Evolutionary conservation across 2,797 vertebrate species (phyloP).

Genomic region (Scleropages formosus): DNA sequence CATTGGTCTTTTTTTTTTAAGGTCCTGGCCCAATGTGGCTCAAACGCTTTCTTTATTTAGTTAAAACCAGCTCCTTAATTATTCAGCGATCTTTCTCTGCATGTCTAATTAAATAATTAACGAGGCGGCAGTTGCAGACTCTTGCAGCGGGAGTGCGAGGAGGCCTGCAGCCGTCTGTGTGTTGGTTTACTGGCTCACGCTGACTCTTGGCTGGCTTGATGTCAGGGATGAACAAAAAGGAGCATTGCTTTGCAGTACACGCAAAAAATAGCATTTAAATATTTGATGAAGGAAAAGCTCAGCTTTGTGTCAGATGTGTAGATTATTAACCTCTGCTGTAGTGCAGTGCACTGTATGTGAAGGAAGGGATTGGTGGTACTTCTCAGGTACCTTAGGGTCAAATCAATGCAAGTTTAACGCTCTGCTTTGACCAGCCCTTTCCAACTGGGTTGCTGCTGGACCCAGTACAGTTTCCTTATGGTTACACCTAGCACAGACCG

Average conservation of each 20-base stretch:
- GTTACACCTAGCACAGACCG: too few species aligned
- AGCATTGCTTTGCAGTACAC: not conserved
- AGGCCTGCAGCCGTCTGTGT: not conserved
- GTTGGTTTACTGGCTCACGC: not conserved
- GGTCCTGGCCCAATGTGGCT: not conserved
- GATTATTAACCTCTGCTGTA: not conserved
- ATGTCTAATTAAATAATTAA: slow-evolving; percentile 27
- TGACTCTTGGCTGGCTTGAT: not conserved
- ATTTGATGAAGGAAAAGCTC: not conserved
- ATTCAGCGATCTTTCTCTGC: slow-evolving; percentile 16
- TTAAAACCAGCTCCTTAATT: slow-evolving; percentile 28
- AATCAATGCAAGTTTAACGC: not conserved
- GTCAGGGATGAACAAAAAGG: not conserved
- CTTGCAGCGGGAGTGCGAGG: not conserved
- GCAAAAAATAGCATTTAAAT: slow-evolving; percentile 13
- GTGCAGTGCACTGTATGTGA: not conserved
- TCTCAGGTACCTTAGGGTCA: not conserved
- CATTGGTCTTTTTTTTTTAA: not conserved
- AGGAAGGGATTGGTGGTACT: not conserved
- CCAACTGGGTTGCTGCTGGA: too few species aligned
- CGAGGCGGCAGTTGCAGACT: not conserved
- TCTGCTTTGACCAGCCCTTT: not conserved
- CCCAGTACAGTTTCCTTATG: too few species aligned
- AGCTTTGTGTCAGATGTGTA: not conserved
- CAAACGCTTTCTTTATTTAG: slow-evolving; percentile 20